These are phyloP conservation scores for Drosophila colorata DNA, from an alignment of 2,888 invertebrate species.

Conservation along the genomic window DNA sequence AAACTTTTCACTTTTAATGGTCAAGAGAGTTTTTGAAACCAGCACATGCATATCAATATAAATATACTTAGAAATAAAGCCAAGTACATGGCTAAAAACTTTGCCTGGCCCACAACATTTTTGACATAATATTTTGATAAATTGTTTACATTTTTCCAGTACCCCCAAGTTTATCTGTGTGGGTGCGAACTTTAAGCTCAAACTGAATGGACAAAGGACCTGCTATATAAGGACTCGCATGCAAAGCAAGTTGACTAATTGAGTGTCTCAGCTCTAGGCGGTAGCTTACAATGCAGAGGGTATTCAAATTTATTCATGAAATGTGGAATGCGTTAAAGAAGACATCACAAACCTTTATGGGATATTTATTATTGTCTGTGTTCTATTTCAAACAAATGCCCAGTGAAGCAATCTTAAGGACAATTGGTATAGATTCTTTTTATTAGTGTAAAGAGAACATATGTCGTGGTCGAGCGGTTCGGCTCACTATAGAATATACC, in stretches of 20 bases:
- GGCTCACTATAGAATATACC: too few relatives aligned
- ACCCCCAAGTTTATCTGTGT: slow-evolving; percentile 10
- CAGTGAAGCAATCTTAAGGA: too few relatives aligned
- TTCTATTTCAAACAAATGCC: too few relatives aligned
- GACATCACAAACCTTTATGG: too few relatives aligned
- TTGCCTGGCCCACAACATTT: slow-evolving; percentile 50
- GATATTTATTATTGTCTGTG: too few relatives aligned
- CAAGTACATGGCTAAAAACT: slow-evolving; percentile 47
- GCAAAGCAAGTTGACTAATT: slow-evolving; percentile 44
- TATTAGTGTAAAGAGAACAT: too few relatives aligned
- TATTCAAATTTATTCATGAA: neutral
- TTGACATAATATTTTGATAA: slow-evolving; percentile 79
- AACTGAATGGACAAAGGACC: slow-evolving; percentile 1
- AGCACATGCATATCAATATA: slow-evolving; percentile 47
- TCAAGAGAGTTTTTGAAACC: slow-evolving; percentile 61
- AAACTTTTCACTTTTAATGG: slow-evolving; percentile 80
- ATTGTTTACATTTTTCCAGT: slow-evolving; percentile 64
- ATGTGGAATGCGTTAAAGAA: neutral
- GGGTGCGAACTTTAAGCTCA: slow-evolving; percentile 7
- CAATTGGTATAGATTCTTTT: too few relatives aligned
- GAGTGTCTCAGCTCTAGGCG: slow-evolving; percentile 12
- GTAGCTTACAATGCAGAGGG: neutral
- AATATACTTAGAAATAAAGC: slow-evolving; percentile 38
- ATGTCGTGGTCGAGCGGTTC: too few relatives aligned
- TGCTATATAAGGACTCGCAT: neutral